Percentiles rank a stretch among this genome's conserved stretches.
phyloP scores from a whole-genome alignment of 2,797 vertebrate genomes.

The Bufotes viridis region DNA sequence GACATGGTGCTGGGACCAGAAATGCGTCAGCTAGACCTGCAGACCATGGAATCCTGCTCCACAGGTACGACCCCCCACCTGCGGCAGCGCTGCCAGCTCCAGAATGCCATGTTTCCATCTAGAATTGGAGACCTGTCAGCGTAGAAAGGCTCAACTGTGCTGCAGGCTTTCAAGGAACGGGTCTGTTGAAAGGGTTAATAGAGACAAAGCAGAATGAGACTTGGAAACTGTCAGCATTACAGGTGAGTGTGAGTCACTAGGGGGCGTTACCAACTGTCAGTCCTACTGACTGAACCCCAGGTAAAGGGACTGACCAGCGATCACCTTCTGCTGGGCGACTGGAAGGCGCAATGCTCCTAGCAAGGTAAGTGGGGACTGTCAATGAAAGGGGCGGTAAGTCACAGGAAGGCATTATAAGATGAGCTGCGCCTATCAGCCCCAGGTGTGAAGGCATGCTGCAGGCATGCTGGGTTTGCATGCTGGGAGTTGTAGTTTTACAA shows the following conservation, averaged over 20 bases:
- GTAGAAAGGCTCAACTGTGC: not conserved
- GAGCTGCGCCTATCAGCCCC: not conserved
- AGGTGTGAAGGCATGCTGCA: too few relatives aligned
- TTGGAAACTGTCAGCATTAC: not conserved
- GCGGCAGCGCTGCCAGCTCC: not conserved
- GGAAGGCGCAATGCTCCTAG: too few relatives aligned
- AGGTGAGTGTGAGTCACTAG: conserved; percentile 30
- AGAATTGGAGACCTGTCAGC: not conserved
- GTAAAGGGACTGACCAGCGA: not conserved
- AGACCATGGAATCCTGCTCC: not conserved
- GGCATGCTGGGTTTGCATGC: too few relatives aligned
- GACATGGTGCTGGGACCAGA: not conserved
- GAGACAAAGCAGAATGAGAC: not conserved
- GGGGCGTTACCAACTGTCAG: not conserved
- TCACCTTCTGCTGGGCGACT: not conserved
- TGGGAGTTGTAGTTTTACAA: too few relatives aligned
- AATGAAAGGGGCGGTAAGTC: not conserved
- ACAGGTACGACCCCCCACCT: not conserved
- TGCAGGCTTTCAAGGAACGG: not conserved
- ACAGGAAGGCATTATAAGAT: not conserved
- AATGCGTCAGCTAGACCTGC: not conserved
- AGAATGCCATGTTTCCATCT: not conserved
- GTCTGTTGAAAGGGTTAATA: not conserved
- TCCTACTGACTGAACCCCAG: not conserved
- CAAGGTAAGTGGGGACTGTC: not conserved